A percentile compares a stretch with the other conserved stretches of the same genome.
These are phyloP conservation scores for Naso thynnoides DNA, from an alignment of 2,797 vertebrate genomes.

Conservation along the genomic window DNA sequence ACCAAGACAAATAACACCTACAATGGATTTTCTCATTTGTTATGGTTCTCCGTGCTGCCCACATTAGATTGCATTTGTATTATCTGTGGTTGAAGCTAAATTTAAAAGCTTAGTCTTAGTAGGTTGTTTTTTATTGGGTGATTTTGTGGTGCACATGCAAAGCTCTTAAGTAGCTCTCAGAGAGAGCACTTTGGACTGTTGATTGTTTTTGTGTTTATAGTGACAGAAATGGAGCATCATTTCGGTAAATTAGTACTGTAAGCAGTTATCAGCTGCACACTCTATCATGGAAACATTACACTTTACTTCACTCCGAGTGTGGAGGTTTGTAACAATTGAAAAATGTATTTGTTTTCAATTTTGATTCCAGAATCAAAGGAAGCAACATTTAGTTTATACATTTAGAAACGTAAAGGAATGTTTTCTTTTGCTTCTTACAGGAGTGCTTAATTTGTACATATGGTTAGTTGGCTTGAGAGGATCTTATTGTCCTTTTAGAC, in stretches of 20 bases:
- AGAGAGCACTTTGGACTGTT: background rate
- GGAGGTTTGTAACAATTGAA: background rate
- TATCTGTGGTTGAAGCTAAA: background rate
- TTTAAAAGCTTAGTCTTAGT: background rate
- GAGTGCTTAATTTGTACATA: no score
- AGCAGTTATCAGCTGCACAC: background rate
- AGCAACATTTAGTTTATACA: background rate
- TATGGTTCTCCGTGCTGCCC: no score
- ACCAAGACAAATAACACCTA: background rate
- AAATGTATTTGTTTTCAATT: background rate
- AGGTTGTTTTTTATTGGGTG: background rate
- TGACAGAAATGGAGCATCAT: background rate
- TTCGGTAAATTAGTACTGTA: background rate
- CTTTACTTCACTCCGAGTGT: background rate
- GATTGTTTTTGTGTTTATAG: slow-evolving; percentile 9
- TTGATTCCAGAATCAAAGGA: slow-evolving; percentile 4
- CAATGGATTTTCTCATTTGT: background rate
- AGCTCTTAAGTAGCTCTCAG: background rate
- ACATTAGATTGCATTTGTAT: background rate
- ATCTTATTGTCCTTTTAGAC: no score
- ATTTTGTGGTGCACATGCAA: slow-evolving; percentile 3
- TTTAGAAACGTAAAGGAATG: no score
- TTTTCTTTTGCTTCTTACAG: no score
- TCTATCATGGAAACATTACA: background rate
- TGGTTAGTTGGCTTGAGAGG: no score